These are phyloP conservation scores for Symphodus melops DNA, from an alignment of 2,113 vertebrate genomes.

Conservation along the genomic window DNA sequence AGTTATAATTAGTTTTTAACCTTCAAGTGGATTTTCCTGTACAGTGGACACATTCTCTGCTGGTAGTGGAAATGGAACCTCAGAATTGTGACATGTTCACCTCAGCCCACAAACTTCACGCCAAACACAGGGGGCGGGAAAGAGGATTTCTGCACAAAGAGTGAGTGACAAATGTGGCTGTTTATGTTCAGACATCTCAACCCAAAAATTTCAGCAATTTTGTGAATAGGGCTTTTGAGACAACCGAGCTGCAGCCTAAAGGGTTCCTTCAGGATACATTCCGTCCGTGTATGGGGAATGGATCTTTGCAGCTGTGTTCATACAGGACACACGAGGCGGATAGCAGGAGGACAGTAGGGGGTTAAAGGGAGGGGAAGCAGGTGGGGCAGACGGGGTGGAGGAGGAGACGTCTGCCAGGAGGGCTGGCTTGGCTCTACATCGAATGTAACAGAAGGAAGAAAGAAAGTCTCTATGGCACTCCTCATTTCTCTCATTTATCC, in stretches of 20 bases:
- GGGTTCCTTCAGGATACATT: conserved; percentile 48
- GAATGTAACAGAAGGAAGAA: conserved; percentile 67
- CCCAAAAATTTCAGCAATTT: no score
- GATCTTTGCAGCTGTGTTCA: conserved; percentile 73
- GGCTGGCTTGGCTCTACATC: conserved; percentile 67
- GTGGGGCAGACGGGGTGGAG: conserved; percentile 65
- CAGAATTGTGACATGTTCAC: no score
- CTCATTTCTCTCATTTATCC: conserved; percentile 68
- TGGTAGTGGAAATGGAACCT: no score
- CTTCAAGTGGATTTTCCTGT: no score
- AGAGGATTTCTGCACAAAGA: no score
- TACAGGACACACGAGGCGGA: conserved; percentile 61
- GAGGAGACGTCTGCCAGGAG: conserved; percentile 68
- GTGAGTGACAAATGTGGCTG: no score
- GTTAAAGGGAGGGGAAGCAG: conserved; percentile 68
- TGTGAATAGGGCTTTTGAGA: conserved; percentile 10
- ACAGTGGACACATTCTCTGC: no score
- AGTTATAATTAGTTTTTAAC: no score
- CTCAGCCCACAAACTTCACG: no score
- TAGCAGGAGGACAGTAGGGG: conserved; percentile 42
- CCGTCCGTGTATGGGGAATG: conserved; percentile 42
- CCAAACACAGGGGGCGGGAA: no score
- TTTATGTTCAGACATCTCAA: no score
- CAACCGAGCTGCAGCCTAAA: conserved; percentile 37
- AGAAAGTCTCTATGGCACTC: conserved; percentile 66